These are phyloP conservation scores for Falco peregrinus DNA, from an alignment of 2,797 vertebrate species.

Conservation along the genomic window DNA sequence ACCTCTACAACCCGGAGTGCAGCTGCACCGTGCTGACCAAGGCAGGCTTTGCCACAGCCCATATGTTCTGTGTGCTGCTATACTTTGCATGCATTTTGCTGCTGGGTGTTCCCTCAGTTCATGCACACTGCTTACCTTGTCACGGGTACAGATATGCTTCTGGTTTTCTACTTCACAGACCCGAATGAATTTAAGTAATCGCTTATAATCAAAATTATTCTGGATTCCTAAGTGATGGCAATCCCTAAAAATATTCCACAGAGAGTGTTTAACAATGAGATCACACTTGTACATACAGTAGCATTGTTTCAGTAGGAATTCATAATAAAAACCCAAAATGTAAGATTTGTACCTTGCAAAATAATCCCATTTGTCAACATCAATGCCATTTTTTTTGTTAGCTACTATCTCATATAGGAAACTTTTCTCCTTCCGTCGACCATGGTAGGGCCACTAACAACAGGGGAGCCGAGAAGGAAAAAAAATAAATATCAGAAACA, in stretches of 20 bases:
- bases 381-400: conserved; percentile 94
- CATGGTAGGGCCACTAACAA: conserved; percentile 87
- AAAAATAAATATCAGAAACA: not conserved
- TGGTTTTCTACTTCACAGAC: conserved; percentile 85
- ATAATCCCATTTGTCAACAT: conserved; percentile 99
- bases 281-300: not conserved
- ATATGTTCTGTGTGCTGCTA: accelerated
- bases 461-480: not conserved
- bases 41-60: not conserved
- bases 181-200: conserved; percentile 89
- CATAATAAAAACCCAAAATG: not conserved
- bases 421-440: conserved; percentile 85
- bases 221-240: conserved; percentile 94
- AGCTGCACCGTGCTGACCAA: accelerated
- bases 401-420: conserved; percentile 97
- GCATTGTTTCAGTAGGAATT: not conserved
- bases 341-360: conserved; percentile 87
- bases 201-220: conserved; percentile 92
- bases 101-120: not conserved
- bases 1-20: not conserved
- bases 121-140: conserved; percentile 81
- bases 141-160: conserved; percentile 90
- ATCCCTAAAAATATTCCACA: conserved; percentile 81
- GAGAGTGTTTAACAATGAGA: not conserved
- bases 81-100: accelerated